phyloP scores from a whole-genome alignment of 1,140 invertebrate genomes.

The Pachypeltis micranthus region DNA sequence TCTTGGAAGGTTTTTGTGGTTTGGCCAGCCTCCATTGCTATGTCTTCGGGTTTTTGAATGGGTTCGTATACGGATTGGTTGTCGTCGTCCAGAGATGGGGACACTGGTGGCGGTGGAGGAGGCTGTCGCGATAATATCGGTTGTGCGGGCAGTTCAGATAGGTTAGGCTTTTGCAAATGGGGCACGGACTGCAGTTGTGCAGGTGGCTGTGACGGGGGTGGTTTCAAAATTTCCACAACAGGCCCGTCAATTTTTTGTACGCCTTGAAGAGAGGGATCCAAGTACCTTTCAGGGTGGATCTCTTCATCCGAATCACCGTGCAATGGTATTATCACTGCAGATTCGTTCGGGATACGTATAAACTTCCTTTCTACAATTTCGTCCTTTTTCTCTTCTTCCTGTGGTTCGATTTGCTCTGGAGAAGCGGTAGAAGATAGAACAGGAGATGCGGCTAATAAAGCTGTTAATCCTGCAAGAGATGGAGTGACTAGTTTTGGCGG shows the following conservation, averaged over 20 bases:
- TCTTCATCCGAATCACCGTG: constrained; percentile 23
- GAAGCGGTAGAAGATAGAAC: background rate
- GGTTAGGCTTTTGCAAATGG: background rate
- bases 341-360: constrained; percentile 14
- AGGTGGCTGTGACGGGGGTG: background rate
- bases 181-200: constrained; percentile 8
- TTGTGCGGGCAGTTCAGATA: background rate
- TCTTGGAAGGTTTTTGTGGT: constrained; percentile 41
- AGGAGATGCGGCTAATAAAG: constrained; percentile 1
- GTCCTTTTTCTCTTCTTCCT: constrained; percentile 1
- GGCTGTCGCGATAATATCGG: background rate
- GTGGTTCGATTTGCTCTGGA: background rate
- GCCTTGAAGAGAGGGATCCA: background rate
- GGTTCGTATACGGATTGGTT: background rate
- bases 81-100: no score
- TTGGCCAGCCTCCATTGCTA: constrained; percentile 41
- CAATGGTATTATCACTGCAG: constrained; percentile 18
- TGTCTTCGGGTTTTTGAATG: constrained; percentile 15
- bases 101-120: background rate
- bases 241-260: background rate
- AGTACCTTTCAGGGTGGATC: constrained; percentile 18
- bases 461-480: background rate
- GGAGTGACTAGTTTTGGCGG: constrained; percentile 5
- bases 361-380: constrained; percentile 6
- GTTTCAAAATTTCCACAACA: background rate